phyloP scores from a whole-genome alignment of 2,797 vertebrate species.

The Poeciliopsis paucimaculata region DNA sequence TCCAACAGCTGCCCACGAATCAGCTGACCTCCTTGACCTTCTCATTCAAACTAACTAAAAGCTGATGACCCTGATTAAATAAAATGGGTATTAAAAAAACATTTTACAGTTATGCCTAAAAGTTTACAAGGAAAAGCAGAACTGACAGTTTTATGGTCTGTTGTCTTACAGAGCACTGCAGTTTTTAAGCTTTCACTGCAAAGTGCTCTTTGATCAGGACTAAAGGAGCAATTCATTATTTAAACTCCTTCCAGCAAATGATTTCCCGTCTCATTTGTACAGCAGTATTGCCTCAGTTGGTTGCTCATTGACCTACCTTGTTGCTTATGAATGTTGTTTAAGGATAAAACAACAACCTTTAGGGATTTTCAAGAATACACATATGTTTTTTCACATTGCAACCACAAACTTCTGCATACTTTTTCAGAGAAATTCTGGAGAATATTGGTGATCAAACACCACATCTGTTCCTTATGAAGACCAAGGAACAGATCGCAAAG shows the following conservation, averaged over 20 bases:
- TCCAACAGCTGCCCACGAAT: slow-evolving; percentile 28
- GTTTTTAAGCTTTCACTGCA: slow-evolving; percentile 42
- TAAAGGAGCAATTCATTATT: slow-evolving; percentile 46
- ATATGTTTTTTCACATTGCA: not conserved
- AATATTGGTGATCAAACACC: not conserved
- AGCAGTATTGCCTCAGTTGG: slow-evolving; percentile 46
- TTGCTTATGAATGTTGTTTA: not conserved
- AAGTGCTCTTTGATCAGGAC: slow-evolving; percentile 33
- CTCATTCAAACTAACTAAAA: slow-evolving; percentile 7
- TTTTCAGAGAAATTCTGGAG: not conserved
- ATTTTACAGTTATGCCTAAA: not conserved
- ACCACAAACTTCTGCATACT: not conserved
- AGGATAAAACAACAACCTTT: not conserved
- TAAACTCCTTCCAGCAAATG: slow-evolving; percentile 55
- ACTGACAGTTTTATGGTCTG: slow-evolving; percentile 9
- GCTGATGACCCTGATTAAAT: slow-evolving; percentile 7
- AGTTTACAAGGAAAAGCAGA: not conserved
- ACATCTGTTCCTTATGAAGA: not conserved
- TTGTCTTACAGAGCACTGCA: slow-evolving; percentile 13
- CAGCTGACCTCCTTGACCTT: slow-evolving; percentile 26
- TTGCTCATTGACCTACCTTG: slow-evolving; percentile 16
- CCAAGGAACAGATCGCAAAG: not conserved
- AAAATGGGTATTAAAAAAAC: not conserved
- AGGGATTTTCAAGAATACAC: not conserved
- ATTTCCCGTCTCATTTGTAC: slow-evolving; percentile 64